Evolutionary conservation across 2,888 invertebrate species (phyloP).

Genomic region (Megamerina dolium): DNA sequence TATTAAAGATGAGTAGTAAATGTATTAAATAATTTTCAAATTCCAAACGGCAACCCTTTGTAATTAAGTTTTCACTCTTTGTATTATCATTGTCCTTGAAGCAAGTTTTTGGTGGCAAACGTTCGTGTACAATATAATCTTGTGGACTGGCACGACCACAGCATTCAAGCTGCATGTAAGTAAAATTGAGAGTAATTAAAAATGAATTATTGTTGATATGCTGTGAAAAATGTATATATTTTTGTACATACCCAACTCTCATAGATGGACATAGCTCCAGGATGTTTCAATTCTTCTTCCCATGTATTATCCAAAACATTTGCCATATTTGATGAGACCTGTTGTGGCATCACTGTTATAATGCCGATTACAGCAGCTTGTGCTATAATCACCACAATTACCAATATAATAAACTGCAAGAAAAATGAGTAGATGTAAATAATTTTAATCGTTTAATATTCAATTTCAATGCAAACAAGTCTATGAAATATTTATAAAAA

Average conservation of each 20-base stretch:
- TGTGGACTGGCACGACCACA: conserved; percentile 43
- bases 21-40: conserved; percentile 37
- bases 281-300: conserved; percentile 44
- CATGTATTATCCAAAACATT: conserved; percentile 44
- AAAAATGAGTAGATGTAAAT: conserved; percentile 59
- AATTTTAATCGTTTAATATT: conserved; percentile 30
- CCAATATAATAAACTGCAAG: conserved; percentile 31
- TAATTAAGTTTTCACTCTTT: conserved; percentile 32
- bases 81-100: conserved; percentile 31
- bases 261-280: conserved; percentile 39
- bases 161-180: conserved; percentile 32
- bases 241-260: conserved; percentile 36
- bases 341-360: conserved; percentile 15
- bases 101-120: conserved; percentile 38
- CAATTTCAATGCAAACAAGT: background rate
- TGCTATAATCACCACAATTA: conserved; percentile 29
- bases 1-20: conserved; percentile 30
- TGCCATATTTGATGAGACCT: conserved; percentile 30
- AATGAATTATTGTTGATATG: background rate
- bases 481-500: background rate
- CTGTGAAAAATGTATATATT: background rate
- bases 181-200: background rate
- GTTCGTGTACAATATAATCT: conserved; percentile 39
- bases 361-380: conserved; percentile 25
- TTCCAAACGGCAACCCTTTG: conserved; percentile 33